These are phyloP conservation scores for Eurystomus gularis DNA, from an alignment of 2,113 vertebrate species.

Conservation along the genomic window DNA sequence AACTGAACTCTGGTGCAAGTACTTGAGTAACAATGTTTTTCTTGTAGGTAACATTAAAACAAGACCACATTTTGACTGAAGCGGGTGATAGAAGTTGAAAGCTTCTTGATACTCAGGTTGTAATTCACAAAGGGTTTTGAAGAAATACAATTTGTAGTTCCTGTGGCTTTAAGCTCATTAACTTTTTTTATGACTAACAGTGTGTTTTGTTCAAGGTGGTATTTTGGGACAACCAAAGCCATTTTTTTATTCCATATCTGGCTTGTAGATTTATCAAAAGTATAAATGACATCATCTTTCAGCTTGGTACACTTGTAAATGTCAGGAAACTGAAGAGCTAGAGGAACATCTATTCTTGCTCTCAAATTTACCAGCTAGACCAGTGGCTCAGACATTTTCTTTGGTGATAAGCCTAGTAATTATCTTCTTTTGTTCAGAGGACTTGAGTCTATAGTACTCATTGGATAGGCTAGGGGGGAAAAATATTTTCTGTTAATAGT, in stretches of 20 bases:
- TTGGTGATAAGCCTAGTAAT: not conserved
- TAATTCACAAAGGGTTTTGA: not conserved
- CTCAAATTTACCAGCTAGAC: not conserved
- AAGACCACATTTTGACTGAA: not conserved
- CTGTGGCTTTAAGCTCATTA: not conserved
- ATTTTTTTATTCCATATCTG: not conserved
- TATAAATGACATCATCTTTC: not conserved
- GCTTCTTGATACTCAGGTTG: not conserved
- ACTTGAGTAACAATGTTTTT: not conserved
- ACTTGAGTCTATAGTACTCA: not conserved
- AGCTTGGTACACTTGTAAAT: not conserved
- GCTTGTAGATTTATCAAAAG: not conserved
- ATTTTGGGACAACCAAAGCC: not conserved
- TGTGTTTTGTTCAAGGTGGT: not conserved
- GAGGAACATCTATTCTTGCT: not conserved
- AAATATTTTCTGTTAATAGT: not conserved
- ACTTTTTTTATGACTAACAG: not conserved
- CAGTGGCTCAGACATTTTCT: not conserved
- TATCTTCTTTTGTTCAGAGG: not conserved
- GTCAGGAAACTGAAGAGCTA: not conserved
- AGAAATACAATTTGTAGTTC: not conserved
- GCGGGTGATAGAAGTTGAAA: not conserved
- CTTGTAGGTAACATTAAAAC: not conserved
- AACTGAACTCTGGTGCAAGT: not conserved
- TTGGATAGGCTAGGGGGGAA: not conserved